phyloP scores from a whole-genome alignment of 2,113 vertebrate genomes.

The Nerophis lumbriciformis region DNA sequence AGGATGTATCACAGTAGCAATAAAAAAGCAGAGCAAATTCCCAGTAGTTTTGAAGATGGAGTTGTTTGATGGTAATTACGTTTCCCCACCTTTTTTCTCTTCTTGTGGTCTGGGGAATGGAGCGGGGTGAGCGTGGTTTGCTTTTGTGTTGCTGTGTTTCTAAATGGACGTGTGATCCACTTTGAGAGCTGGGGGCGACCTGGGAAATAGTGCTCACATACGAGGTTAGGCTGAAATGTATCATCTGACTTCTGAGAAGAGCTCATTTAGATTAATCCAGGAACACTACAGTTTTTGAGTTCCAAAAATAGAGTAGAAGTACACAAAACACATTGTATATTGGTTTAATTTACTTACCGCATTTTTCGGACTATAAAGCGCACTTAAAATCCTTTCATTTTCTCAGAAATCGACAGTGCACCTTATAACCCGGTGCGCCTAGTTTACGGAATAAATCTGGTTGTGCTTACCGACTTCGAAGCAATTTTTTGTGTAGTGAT shows the following conservation, averaged over 20 bases:
- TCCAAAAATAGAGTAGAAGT: slow-evolving; percentile 20
- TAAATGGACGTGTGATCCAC: slow-evolving; percentile 50
- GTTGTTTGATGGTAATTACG: slow-evolving; percentile 61
- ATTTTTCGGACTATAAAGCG: no score
- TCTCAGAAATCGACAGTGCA: no score
- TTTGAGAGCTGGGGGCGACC: slow-evolving; percentile 70
- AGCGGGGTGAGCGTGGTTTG: slow-evolving; percentile 35
- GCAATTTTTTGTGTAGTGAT: no score
- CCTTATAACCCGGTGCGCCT: no score
- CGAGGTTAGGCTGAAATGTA: slow-evolving; percentile 79
- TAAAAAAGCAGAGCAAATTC: slow-evolving; percentile 53
- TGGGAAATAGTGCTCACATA: slow-evolving; percentile 74
- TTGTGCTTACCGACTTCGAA: no score
- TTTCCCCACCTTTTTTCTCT: slow-evolving; percentile 41
- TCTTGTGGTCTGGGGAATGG: not conserved
- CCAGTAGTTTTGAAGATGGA: slow-evolving; percentile 44
- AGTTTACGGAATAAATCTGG: no score
- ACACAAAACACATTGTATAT: slow-evolving; percentile 5
- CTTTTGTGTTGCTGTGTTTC: slow-evolving; percentile 29
- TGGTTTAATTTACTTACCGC: no score
- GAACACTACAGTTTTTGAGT: slow-evolving; percentile 54
- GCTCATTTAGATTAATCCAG: slow-evolving; percentile 70
- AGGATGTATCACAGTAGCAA: slow-evolving; percentile 40
- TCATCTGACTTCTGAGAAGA: slow-evolving; percentile 74
- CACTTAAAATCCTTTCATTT: no score